Evolutionary conservation across 1,140 invertebrate genomes (phyloP), one percentile per base, ranked within the genome.

Genomic region (Tribolium castaneum): DNA sequence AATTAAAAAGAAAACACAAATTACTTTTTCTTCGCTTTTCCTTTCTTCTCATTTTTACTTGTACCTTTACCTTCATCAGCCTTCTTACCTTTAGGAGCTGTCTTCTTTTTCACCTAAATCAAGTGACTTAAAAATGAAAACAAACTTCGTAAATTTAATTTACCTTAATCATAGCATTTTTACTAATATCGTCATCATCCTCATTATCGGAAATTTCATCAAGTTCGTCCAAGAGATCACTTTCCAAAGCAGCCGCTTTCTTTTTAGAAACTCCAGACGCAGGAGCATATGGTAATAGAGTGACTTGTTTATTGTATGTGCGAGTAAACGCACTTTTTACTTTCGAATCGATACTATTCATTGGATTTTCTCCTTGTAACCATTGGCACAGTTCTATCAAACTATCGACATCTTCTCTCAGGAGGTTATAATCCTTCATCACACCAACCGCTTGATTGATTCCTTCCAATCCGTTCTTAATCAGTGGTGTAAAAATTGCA

Each of bases 241-340:
- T 88, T 10, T 87, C 87, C 13, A 84, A 86, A 12, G 79, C 85
- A 0, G 82, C 86, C 1, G 85, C 86, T 78, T 89, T 88, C 80
- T 91, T 93, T 81, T 90, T 92, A 81, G 89, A 92, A 77, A 89
- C 86, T 34, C 86, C 87, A 3, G 87, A 87, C 39, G 89, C 90
- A 12, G 91, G 90, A 3, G 91, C 88, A 84, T 96, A 97, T 1
- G 94, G 93, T 70, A 93, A 90, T 54, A 93, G 87, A 22, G 90
- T 87, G 0, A 90, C 88, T 78, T 92, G 92, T 86, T 98, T 99
- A 85, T 99, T 99, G 85, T 97, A 98, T 0, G 92, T 89, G 51
- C 96, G 91, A 0, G 98, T 99, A 85, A 99, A 94, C 0, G 97
- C 96, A 12, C 96, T 91, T 90, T 99, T 99, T 0, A 94, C 94